Evolutionary conservation across 1,140 invertebrate genomes (phyloP).

Genomic region (Vanessa atalanta): DNA sequence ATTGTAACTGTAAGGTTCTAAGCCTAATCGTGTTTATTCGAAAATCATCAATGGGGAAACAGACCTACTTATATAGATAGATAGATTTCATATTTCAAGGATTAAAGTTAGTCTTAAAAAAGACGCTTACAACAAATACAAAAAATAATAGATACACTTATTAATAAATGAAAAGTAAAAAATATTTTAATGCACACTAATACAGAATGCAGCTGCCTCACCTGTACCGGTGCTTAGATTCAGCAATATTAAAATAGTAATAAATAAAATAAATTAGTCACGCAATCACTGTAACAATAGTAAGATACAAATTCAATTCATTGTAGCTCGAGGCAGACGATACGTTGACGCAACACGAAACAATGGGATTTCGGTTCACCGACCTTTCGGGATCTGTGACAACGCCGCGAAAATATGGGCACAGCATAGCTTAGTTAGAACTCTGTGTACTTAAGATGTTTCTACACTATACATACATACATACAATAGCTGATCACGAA

Average conservation of each 20-base stretch:
- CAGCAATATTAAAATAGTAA: conserved; percentile 43
- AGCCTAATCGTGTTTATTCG: too few relatives aligned
- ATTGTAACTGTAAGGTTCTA: too few relatives aligned
- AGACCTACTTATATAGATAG: too few relatives aligned
- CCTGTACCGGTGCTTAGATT: conserved; percentile 36
- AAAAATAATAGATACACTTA: neutral
- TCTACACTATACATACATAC: neutral
- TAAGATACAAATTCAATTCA: conserved; percentile 76
- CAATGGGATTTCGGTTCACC: conserved; percentile 76
- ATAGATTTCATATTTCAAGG: too few relatives aligned
- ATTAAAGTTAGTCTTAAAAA: neutral
- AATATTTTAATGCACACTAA: neutral
- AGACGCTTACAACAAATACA: neutral
- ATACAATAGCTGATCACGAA: neutral
- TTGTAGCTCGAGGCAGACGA: conserved; percentile 74
- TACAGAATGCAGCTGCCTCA: conserved; percentile 22
- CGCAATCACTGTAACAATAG: conserved; percentile 73
- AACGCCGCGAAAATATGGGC: conserved; percentile 77
- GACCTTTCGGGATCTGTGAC: conserved; percentile 78
- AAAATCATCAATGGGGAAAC: too few relatives aligned
- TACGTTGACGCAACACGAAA: conserved; percentile 77
- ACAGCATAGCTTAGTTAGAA: conserved; percentile 56
- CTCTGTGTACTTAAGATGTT: conserved; percentile 50
- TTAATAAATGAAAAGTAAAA: neutral
- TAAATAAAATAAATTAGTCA: conserved; percentile 67